Evolutionary conservation across 1,140 invertebrate species (phyloP).

Genomic region (Leptopilina clavipes): DNA sequence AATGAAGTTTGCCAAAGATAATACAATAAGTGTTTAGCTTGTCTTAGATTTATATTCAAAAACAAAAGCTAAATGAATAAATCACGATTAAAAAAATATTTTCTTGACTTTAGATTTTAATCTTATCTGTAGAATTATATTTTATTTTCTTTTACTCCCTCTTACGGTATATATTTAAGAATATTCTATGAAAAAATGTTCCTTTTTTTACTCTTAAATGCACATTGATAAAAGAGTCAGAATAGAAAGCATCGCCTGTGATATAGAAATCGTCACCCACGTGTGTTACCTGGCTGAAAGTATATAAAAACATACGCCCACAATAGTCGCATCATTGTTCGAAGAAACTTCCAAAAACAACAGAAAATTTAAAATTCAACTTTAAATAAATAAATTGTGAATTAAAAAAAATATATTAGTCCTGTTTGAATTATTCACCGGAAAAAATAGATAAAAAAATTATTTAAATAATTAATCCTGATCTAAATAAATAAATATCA

Average conservation of each 20-base stretch:
- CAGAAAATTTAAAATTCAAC: too few species aligned
- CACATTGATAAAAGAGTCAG: neutral
- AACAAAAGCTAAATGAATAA: neutral
- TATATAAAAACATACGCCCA: slow-evolving; percentile 17
- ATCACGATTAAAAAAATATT: neutral
- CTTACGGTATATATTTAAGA: neutral
- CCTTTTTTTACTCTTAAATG: neutral
- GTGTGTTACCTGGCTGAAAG: neutral
- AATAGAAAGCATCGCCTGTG: slow-evolving; percentile 19
- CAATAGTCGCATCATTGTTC: neutral
- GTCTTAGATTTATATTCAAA: neutral
- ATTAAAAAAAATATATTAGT: too few species aligned
- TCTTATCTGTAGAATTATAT: slow-evolving; percentile 7
- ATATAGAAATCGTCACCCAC: slow-evolving; percentile 27
- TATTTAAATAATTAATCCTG: too few species aligned
- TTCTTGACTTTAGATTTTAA: neutral
- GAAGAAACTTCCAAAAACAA: slow-evolving; percentile 8
- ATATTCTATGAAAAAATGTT: neutral
- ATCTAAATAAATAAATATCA: too few species aligned
- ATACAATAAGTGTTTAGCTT: neutral
- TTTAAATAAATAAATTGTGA: too few species aligned
- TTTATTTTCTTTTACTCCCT: neutral
- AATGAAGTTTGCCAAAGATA: neutral
- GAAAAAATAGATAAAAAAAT: too few species aligned
- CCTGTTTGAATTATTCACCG: too few species aligned